phyloP scores from a whole-genome alignment of 1,140 invertebrate genomes.

The Archivesica marissinica region DNA sequence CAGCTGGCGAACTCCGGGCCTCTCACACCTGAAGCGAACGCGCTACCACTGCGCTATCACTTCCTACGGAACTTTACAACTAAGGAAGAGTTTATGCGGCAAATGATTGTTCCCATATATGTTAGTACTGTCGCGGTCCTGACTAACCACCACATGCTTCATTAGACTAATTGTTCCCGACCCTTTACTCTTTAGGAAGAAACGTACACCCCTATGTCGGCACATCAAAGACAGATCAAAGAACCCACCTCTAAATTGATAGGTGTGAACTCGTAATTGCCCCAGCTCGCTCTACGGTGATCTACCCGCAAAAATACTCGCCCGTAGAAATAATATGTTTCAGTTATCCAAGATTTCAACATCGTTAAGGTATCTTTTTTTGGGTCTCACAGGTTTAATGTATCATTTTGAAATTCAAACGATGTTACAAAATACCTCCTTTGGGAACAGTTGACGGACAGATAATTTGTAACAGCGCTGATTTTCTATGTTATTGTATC shows the following conservation, averaged over 20 bases:
- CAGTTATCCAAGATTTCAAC: conserved; percentile 51
- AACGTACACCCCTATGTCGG: conserved; percentile 54
- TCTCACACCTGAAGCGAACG: too few relatives aligned
- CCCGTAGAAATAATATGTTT: conserved; percentile 44
- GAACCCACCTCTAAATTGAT: conserved; percentile 56
- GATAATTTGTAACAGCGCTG: conserved; percentile 40
- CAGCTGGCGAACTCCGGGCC: too few relatives aligned
- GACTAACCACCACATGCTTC: conserved; percentile 6
- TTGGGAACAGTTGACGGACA: conserved; percentile 31
- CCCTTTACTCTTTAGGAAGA: conserved; percentile 35
- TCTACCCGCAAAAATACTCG: conserved; percentile 53
- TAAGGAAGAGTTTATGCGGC: too few relatives aligned
- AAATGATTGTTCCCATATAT: too few relatives aligned
- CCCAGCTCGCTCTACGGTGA: conserved; percentile 41
- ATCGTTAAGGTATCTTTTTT: conserved; percentile 17
- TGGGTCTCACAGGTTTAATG: conserved; percentile 26
- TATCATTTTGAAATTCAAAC: conserved; percentile 26
- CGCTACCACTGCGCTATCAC: too few relatives aligned
- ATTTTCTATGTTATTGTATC: conserved; percentile 2
- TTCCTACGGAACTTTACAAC: too few relatives aligned
- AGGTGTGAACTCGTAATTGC: conserved; percentile 57
- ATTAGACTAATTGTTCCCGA: conserved; percentile 12
- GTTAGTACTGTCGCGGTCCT: too few relatives aligned
- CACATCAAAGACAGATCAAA: conserved; percentile 60
- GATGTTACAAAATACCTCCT: conserved; percentile 34